A percentile compares a stretch with the other conserved stretches of the same genome.
Conservation (phyloP, 2,797 vertebrate species). For the Vultur gryphus region DNA sequence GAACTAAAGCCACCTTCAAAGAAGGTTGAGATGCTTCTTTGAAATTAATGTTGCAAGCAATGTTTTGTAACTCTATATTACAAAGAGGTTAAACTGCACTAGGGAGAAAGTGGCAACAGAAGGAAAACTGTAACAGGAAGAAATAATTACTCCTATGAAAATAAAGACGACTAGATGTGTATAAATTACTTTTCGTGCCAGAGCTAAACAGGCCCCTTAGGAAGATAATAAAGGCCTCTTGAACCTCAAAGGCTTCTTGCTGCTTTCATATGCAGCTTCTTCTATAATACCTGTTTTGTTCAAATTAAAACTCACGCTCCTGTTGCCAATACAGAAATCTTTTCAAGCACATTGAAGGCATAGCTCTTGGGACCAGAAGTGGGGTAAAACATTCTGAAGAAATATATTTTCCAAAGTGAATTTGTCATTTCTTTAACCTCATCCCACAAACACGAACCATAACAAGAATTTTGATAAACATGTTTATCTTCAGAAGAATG, state of each 20-base stretch:
- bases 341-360: not conserved
- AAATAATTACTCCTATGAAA: conserved; percentile 30
- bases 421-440: not conserved
- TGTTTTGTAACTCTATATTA: conserved; percentile 14
- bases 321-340: not conserved
- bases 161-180: not conserved
- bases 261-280: conserved; percentile 22
- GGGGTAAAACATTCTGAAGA: not conserved
- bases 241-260: conserved; percentile 34
- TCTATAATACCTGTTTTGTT: conserved; percentile 43
- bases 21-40: not conserved
- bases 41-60: conserved; percentile 15
- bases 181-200: not conserved
- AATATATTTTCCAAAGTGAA: not conserved
- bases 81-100: not conserved
- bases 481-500: not conserved
- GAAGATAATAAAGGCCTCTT: conserved; percentile 39
- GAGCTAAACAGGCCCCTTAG: conserved; percentile 31
- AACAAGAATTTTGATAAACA: not conserved
- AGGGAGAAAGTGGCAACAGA: not conserved
- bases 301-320: conserved; percentile 30
- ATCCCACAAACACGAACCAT: not conserved
- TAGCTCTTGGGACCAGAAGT: not conserved
- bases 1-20: not conserved
- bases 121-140: not conserved